Conservation (phyloP, 2,888 invertebrate species). For the Scrobipalpa atriplicella region DNA sequence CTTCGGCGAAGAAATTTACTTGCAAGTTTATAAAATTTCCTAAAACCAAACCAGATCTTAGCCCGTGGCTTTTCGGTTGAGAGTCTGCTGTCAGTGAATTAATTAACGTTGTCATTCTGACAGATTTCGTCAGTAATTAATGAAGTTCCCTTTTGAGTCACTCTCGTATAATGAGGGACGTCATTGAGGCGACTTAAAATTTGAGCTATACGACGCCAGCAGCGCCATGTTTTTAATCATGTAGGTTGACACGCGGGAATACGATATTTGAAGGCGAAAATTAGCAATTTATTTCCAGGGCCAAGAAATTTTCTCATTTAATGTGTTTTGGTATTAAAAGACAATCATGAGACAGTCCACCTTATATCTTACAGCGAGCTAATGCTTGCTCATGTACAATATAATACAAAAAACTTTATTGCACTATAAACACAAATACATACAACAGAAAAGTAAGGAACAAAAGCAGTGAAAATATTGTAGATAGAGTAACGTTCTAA, state of each 20-base stretch:
- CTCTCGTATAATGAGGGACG: slow-evolving; percentile 13
- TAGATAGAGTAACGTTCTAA: no score
- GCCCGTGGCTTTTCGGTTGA: slow-evolving; percentile 19
- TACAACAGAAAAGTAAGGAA: no score
- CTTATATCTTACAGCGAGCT: no score
- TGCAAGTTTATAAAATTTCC: slow-evolving; percentile 5
- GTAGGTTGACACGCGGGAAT: neutral
- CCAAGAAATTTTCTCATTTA: no score
- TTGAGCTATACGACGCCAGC: neutral
- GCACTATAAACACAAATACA: no score
- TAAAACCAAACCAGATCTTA: slow-evolving; percentile 10
- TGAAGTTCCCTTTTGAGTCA: slow-evolving; percentile 25
- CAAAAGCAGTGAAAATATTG: no score
- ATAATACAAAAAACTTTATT: no score
- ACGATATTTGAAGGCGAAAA: neutral
- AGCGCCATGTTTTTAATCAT: neutral
- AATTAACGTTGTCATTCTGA: slow-evolving; percentile 30
- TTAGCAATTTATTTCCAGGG: neutral
- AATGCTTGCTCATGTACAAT: no score
- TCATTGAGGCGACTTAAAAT: neutral
- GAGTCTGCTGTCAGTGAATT: slow-evolving; percentile 22
- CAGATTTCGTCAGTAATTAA: slow-evolving; percentile 29
- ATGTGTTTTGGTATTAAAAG: no score
- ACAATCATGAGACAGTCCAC: no score
- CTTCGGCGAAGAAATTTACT: neutral